Conservation (phyloP, 2,888 invertebrate genomes). For the Boloria selene region DNA sequence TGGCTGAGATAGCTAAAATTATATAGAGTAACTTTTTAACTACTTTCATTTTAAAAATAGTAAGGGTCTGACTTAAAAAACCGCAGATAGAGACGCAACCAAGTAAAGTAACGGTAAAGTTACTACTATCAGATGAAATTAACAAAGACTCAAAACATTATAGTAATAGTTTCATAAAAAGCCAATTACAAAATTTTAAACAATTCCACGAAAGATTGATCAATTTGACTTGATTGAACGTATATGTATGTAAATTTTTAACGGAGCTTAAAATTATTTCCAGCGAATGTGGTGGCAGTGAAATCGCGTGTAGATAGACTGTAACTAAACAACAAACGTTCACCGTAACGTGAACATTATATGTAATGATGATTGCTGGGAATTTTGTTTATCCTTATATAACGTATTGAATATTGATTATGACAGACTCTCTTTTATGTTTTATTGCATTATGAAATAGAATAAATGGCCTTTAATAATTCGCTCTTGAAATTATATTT, state of each 20-base stretch:
- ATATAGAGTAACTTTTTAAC: too few species aligned
- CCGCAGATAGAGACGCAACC: too few species aligned
- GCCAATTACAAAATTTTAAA: constrained; percentile 8
- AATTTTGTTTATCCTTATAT: constrained; percentile 60
- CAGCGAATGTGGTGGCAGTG: constrained; percentile 44
- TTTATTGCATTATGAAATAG: too few species aligned
- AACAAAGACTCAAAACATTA: too few species aligned
- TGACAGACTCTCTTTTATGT: not conserved
- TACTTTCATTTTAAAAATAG: too few species aligned
- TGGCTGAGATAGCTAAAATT: too few species aligned
- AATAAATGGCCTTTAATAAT: too few species aligned
- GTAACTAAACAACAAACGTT: constrained; percentile 76
- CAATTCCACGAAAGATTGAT: constrained; percentile 11
- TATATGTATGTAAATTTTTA: constrained; percentile 29
- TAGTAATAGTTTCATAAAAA: constrained; percentile 4
- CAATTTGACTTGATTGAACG: not conserved
- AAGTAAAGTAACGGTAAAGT: too few species aligned
- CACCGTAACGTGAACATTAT: constrained; percentile 70
- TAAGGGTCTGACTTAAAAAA: too few species aligned
- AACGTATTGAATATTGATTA: constrained; percentile 35
- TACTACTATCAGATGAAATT: too few species aligned
- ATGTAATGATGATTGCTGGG: constrained; percentile 75
- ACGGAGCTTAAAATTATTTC: constrained; percentile 28
- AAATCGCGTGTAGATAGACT: constrained; percentile 67
- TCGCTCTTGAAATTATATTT: too few species aligned